A percentile compares a stretch with the other conserved stretches of the same genome.
Evolutionary conservation across 2,888 invertebrate genomes (phyloP).

Genomic region (Leptogaster cylindrica): DNA sequence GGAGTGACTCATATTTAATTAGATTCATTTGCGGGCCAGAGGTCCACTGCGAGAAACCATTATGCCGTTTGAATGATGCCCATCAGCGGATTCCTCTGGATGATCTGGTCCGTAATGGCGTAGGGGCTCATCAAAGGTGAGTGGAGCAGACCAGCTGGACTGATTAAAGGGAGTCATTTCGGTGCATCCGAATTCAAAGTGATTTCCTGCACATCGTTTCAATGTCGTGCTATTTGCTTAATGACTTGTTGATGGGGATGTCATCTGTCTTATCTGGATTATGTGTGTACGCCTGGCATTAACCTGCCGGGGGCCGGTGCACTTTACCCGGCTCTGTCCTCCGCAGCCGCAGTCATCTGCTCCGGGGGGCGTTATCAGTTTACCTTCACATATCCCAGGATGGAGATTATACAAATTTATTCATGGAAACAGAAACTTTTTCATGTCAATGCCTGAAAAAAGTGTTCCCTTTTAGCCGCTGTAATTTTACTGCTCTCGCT

Average conservation of each 20-base stretch:
- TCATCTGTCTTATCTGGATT: constrained; percentile 36
- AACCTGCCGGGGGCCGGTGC: constrained; percentile 5
- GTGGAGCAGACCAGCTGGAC: constrained; percentile 19
- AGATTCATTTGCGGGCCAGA: constrained; percentile 29
- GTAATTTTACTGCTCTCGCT: too few species aligned
- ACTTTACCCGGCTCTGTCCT: not conserved
- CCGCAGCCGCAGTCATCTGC: not conserved
- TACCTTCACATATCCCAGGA: not conserved
- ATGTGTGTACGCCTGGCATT: constrained; percentile 1
- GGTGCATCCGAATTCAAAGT: constrained; percentile 26
- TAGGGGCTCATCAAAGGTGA: constrained; percentile 16
- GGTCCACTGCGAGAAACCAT: constrained; percentile 1
- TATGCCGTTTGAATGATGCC: not conserved
- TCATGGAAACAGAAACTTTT: constrained; percentile 27
- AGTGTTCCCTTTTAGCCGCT: constrained; percentile 11
- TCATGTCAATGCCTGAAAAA: constrained; percentile 3
- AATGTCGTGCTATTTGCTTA: constrained; percentile 37
- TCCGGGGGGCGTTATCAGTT: not conserved
- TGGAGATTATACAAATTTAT: constrained; percentile 29
- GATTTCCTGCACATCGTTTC: constrained; percentile 16
- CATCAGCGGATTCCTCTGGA: not conserved
- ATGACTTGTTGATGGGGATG: constrained; percentile 34
- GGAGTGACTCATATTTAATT: constrained; percentile 36
- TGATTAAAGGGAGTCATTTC: constrained; percentile 33
- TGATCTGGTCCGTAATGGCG: not conserved